Evolutionary conservation across 2,797 vertebrate species (phyloP), one percentile per base, ranked within the genome.

Genomic region (Clarias laeviceps): DNA sequence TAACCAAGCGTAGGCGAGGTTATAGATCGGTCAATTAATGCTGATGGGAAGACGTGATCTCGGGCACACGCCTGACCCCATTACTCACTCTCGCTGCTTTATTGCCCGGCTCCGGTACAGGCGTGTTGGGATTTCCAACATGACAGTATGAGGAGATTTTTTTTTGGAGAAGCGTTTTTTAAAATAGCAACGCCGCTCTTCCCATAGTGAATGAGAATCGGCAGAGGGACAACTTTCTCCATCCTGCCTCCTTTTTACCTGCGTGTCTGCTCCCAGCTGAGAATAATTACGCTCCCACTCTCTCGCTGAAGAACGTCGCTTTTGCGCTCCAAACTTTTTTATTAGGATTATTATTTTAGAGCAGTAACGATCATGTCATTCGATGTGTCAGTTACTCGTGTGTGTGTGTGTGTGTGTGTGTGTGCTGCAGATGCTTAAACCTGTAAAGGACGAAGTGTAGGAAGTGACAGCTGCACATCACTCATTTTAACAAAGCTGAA

Each of bases 121-220:
- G 40, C 77, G 27, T 72, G 17, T 29, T 62, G 76, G 86, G 76
- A 84, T 59, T 84, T 73, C 66, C 76, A 73, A 64, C 45, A 34
- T 84, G 76, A 76, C 86, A 74, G 86, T 84, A 57, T 84, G 82
- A 84, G 77, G 82, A 84, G 82, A 80, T 54, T 64, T 79, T 70
- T 79, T 79, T 70, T 61, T 81, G 11, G 29, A 74, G 57, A 57
- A 56, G 62, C 50, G 14, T 8, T 59, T 80, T 84, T 80, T 81
- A 81, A 81, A 84, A 86, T 83, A 84, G 86, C 64, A 79, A 7
- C 69, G 54, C 59, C 73, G 45, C 45, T 66, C 69, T n/a, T 50
- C 80, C 72, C 64, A 65, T n/a, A n/a, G 80, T 40, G 80, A 79
- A 78, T 77, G 61, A 82, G 70, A 86, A 82, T 64, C 50, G 84